Conservation (phyloP, 2,797 vertebrate genomes). For the Tinamus major region DNA sequence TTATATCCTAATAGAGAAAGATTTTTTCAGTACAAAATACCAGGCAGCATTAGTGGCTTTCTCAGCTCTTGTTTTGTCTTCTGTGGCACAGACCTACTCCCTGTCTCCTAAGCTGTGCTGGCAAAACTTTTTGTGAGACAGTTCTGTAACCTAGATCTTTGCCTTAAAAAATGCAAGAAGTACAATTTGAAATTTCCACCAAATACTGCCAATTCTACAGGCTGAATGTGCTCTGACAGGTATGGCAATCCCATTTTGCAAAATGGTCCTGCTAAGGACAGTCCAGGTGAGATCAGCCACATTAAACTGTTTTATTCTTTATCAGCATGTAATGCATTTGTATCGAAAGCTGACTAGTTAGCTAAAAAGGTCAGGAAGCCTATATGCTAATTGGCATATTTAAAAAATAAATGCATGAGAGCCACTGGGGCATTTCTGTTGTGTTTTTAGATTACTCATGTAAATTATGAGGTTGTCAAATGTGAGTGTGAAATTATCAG, state of each 20-base stretch:
- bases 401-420: constrained; percentile 47
- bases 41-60: background rate
- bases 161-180: background rate
- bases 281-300: background rate
- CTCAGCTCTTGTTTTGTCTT: background rate
- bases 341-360: background rate
- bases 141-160: background rate
- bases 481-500: constrained; percentile 8
- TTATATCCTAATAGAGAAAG: background rate
- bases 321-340: background rate
- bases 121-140: background rate
- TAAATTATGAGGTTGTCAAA: constrained; percentile 62
- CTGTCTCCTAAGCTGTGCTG: background rate
- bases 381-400: constrained; percentile 43
- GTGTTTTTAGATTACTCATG: constrained; percentile 36
- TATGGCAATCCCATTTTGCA: background rate
- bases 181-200: background rate
- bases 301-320: background rate
- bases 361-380: background rate
- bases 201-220: background rate
- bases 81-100: background rate
- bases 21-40: background rate
- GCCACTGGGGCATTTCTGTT: constrained; percentile 42
- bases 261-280: background rate
- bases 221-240: background rate